These are phyloP conservation scores for Macrostomum lignano DNA, from an alignment of 1,140 invertebrate genomes.

Conservation along the genomic window DNA sequence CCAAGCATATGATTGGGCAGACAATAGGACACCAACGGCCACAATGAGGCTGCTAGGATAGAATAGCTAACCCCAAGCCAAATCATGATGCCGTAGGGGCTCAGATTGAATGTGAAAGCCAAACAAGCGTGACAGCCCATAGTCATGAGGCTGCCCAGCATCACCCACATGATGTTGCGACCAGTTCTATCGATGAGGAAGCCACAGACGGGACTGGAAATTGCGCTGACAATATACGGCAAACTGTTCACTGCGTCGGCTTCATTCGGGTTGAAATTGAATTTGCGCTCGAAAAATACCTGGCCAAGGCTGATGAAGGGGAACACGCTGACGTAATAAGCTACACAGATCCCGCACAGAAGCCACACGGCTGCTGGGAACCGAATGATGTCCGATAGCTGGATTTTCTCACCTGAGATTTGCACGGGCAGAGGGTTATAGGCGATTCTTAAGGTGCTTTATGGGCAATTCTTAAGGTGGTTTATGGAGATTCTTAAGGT, in stretches of 20 bases:
- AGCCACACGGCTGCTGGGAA: constrained; percentile 65
- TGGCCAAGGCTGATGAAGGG: constrained; percentile 56
- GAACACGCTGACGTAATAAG: constrained; percentile 79
- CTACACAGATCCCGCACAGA: constrained; percentile 55
- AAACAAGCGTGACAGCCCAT: constrained; percentile 35
- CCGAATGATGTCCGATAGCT: constrained; percentile 47
- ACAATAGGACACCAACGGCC: constrained; percentile 69
- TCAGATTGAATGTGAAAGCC: constrained; percentile 30
- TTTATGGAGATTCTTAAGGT: no score
- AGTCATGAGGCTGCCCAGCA: constrained; percentile 37
- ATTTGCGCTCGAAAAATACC: constrained; percentile 38
- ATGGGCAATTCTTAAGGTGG: no score
- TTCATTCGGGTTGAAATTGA: constrained; percentile 33
- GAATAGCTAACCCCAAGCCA: constrained; percentile 66
- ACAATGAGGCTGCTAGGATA: constrained; percentile 62
- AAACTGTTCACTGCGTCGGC: constrained; percentile 3
- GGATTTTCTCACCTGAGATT: constrained; percentile 6
- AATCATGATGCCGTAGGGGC: constrained; percentile 43
- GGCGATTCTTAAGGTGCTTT: no score
- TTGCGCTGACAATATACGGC: constrained; percentile 47
- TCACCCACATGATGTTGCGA: constrained; percentile 58
- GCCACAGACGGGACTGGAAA: constrained; percentile 63
- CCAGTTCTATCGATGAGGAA: constrained; percentile 62
- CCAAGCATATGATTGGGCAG: constrained; percentile 30
- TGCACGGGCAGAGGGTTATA: no score